These are phyloP conservation scores for Parnassius apollo DNA, from an alignment of 2,888 invertebrate species.

Conservation along the genomic window DNA sequence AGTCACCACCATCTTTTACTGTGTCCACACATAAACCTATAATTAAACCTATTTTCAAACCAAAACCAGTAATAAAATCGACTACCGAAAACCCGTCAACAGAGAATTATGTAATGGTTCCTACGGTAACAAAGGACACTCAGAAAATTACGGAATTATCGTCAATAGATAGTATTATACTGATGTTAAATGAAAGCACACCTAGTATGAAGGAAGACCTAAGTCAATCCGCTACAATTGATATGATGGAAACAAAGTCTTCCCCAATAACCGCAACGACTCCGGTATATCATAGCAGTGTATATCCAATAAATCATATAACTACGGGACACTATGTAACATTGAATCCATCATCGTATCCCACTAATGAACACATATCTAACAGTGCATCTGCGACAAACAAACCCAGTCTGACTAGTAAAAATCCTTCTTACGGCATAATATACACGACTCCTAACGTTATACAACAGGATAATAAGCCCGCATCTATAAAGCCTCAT, in stretches of 20 bases:
- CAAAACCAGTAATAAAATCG: slow-evolving; percentile 61
- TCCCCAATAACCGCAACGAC: slow-evolving; percentile 56
- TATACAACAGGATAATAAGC: slow-evolving; percentile 50
- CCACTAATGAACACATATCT: slow-evolving; percentile 25
- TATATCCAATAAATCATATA: slow-evolving; percentile 52
- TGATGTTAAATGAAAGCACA: slow-evolving; percentile 82
- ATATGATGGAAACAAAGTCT: slow-evolving; percentile 63
- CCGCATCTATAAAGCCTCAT: slow-evolving; percentile 46
- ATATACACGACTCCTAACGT: slow-evolving; percentile 59
- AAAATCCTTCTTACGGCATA: slow-evolving; percentile 48
- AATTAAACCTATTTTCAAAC: slow-evolving; percentile 79
- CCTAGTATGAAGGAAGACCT: slow-evolving; percentile 63
- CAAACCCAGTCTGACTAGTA: slow-evolving; percentile 44
- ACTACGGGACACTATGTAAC: slow-evolving; percentile 72
- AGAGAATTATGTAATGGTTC: slow-evolving; percentile 80
- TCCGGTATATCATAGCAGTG: slow-evolving; percentile 53
- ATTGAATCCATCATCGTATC: slow-evolving; percentile 58
- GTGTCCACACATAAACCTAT: slow-evolving; percentile 68
- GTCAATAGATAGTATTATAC: slow-evolving; percentile 81
- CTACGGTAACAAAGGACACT: slow-evolving; percentile 77
- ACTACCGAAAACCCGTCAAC: slow-evolving; percentile 52
- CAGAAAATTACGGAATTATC: slow-evolving; percentile 67
- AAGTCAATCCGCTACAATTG: slow-evolving; percentile 53
- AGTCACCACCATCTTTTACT: slow-evolving; percentile 52
- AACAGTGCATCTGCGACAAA: slow-evolving; percentile 36